Evolutionary conservation across 1,140 invertebrate genomes (phyloP).

Genomic region (Agrilus planipennis): DNA sequence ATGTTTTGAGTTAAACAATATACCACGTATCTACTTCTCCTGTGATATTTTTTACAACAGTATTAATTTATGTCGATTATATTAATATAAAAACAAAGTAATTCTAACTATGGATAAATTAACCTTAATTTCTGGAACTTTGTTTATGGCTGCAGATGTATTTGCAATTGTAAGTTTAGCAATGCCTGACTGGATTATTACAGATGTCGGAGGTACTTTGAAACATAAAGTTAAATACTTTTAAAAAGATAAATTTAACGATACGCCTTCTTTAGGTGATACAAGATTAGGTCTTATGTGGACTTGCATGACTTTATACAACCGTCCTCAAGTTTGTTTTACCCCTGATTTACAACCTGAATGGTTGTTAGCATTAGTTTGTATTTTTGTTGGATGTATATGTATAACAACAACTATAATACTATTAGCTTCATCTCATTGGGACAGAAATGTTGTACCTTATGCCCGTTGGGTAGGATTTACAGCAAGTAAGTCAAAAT

Average conservation of each 20-base stretch:
- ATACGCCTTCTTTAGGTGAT: constrained; percentile 57
- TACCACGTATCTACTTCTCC: no score
- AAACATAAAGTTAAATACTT: background rate
- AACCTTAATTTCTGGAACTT: constrained; percentile 79
- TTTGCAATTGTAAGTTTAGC: constrained; percentile 88
- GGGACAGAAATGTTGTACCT: constrained; percentile 80
- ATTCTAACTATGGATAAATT: constrained; percentile 71
- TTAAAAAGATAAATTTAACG: constrained; percentile 2
- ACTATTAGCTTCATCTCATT: constrained; percentile 74
- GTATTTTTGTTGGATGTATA: constrained; percentile 85
- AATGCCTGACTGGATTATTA: constrained; percentile 93
- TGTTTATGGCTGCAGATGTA: constrained; percentile 85
- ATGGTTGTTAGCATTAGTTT: constrained; percentile 82
- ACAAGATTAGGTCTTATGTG: constrained; percentile 84
- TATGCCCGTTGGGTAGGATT: constrained; percentile 94
- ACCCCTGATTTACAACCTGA: constrained; percentile 76
- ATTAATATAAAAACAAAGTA: no score
- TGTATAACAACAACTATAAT: constrained; percentile 87
- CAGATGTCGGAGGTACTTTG: constrained; percentile 73
- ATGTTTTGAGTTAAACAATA: no score
- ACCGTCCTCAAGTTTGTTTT: constrained; percentile 77
- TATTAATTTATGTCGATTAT: no score
- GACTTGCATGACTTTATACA: constrained; percentile 87
- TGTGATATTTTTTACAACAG: no score
- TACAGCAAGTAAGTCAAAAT: constrained; percentile 66